A percentile compares a stretch with the other conserved stretches of the same genome.
These are phyloP conservation scores for Megalops cyprinoides DNA, from an alignment of 2,797 vertebrate species.

Conservation along the genomic window DNA sequence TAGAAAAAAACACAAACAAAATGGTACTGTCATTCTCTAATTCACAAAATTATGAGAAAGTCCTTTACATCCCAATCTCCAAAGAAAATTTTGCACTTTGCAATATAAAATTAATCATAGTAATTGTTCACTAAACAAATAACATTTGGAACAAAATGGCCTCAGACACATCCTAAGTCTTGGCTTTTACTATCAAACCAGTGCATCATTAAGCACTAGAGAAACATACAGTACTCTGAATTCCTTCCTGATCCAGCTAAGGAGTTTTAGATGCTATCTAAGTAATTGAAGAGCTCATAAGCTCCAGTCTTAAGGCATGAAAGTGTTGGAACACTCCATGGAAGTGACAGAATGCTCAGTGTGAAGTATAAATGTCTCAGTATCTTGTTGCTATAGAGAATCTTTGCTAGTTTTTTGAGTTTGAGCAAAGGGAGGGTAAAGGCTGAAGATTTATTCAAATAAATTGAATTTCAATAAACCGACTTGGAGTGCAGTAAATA, in stretches of 20 bases:
- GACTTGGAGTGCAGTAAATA: slow-evolving; percentile 63
- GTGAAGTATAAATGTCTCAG: no score
- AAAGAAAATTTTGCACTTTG: not conserved
- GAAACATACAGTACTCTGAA: not conserved
- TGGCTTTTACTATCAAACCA: not conserved
- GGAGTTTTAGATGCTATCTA: not conserved
- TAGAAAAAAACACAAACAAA: not conserved
- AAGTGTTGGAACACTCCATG: not conserved
- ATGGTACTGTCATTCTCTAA: not conserved
- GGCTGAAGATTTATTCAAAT: slow-evolving; percentile 4
- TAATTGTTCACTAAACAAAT: not conserved
- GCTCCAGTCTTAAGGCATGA: not conserved
- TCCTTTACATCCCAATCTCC: not conserved
- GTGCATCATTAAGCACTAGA: not conserved
- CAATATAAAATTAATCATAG: not conserved
- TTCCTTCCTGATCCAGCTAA: not conserved
- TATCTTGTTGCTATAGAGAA: not conserved
- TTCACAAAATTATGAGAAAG: not conserved
- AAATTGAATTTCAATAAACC: slow-evolving; percentile 11
- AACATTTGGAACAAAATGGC: not conserved
- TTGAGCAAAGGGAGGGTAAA: no score
- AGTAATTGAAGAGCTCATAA: not conserved
- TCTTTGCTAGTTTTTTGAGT: no score
- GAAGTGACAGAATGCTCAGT: no score
- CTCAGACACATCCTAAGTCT: no score